Conservation (phyloP, 2,888 invertebrate species). For the Drosophila prostipennis region DNA sequence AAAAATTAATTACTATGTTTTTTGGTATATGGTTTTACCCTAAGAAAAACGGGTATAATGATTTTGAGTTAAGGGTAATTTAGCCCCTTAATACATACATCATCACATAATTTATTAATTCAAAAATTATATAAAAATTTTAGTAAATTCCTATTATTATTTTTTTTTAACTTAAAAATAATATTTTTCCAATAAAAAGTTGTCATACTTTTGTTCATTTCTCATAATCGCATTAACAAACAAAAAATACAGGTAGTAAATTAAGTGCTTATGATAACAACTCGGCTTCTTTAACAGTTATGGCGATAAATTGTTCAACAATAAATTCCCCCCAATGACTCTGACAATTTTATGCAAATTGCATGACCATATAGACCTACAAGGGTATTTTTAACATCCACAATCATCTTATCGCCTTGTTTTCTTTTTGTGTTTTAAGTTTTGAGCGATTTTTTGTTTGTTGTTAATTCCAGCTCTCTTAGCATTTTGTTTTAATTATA, state of each 20-base stretch:
- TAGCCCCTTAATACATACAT: too few species aligned
- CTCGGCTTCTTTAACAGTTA: slow-evolving; percentile 3
- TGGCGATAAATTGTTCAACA: slow-evolving; percentile 14
- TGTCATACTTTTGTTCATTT: background rate
- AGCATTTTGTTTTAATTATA: slow-evolving; percentile 36
- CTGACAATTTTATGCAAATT: slow-evolving; percentile 28
- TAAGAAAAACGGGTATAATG: background rate
- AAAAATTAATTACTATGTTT: slow-evolving; percentile 13
- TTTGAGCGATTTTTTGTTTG: slow-evolving; percentile 13
- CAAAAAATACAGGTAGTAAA: slow-evolving; percentile 9
- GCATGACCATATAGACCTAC: background rate
- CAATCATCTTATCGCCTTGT: background rate
- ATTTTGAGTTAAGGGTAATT: background rate
- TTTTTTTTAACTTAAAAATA: too few species aligned
- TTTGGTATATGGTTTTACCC: slow-evolving; percentile 1
- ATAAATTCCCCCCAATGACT: slow-evolving; percentile 14
- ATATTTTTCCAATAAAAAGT: too few species aligned
- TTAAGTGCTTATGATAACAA: slow-evolving; percentile 6
- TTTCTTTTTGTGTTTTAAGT: background rate
- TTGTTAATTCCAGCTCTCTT: slow-evolving; percentile 18
- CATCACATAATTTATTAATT: too few species aligned
- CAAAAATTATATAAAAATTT: too few species aligned
- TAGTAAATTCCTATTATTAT: too few species aligned
- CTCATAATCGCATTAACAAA: background rate
- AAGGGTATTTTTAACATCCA: slow-evolving; percentile 24